Evolutionary conservation across 2,797 vertebrate genomes (phyloP).

Genomic region (Artibeus lituratus): DNA sequence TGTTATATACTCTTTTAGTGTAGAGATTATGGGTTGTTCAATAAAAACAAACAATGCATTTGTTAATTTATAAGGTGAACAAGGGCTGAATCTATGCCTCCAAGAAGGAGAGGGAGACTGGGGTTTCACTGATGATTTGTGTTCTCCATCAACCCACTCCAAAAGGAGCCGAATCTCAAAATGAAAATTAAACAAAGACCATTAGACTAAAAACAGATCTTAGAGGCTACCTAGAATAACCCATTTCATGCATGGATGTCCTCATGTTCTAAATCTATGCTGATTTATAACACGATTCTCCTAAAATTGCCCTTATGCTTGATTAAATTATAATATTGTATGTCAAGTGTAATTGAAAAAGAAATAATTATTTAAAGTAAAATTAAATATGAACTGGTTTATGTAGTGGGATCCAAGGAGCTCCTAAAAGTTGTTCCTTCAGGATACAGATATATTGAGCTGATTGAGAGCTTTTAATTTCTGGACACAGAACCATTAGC

Average conservation of each 20-base stretch:
- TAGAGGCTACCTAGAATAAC: neutral
- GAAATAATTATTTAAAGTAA: neutral
- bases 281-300: neutral
- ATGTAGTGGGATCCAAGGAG: neutral
- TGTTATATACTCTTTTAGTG: neutral
- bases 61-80: neutral
- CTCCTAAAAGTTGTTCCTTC: neutral
- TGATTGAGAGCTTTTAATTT: neutral
- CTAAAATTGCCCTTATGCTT: neutral
- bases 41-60: neutral
- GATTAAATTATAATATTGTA: neutral
- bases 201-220: neutral
- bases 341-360: neutral
- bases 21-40: neutral
- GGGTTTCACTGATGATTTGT: neutral
- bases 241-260: neutral
- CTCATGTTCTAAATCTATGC: neutral
- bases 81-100: neutral
- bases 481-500: neutral
- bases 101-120: neutral
- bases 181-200: neutral
- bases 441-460: neutral
- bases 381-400: neutral
- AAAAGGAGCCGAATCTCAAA: constrained; percentile 13
- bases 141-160: neutral